phyloP scores from a whole-genome alignment of 2,888 invertebrate species.

The Drosophila neoperkinsi region DNA sequence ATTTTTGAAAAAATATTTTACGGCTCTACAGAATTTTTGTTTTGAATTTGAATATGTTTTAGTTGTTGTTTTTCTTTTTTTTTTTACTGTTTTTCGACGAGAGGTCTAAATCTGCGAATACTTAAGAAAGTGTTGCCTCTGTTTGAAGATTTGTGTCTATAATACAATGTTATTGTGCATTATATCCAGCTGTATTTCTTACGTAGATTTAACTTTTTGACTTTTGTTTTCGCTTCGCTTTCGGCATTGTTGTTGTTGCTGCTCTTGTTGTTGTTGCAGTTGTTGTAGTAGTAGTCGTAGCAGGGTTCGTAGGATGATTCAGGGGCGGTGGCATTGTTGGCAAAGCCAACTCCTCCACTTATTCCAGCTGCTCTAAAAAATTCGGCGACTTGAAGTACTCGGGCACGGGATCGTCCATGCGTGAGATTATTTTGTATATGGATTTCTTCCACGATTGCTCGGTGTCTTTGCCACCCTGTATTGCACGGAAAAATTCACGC shows the following conservation, averaged over 20 bases:
- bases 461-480: slow-evolving; percentile 97
- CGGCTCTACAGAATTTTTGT: slow-evolving; percentile 56
- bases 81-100: slow-evolving; percentile 43
- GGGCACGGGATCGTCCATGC: slow-evolving; percentile 99
- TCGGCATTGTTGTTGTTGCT: slow-evolving; percentile 55
- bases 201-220: slow-evolving; percentile 75
- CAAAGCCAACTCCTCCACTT: slow-evolving; percentile 79
- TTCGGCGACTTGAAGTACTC: slow-evolving; percentile 99
- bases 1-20: slow-evolving; percentile 67
- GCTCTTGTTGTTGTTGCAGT: slow-evolving; percentile 43
- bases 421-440: slow-evolving; percentile 99
- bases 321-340: slow-evolving; percentile 61
- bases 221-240: slow-evolving; percentile 69
- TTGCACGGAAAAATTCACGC: slow-evolving; percentile 99
- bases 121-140: slow-evolving; percentile 41
- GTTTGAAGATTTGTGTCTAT: slow-evolving; percentile 20
- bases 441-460: slow-evolving; percentile 99
- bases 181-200: slow-evolving; percentile 74
- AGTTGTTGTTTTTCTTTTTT: slow-evolving; percentile 13
- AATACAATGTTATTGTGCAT: slow-evolving; percentile 35
- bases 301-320: slow-evolving; percentile 58
- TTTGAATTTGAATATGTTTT: slow-evolving; percentile 57
- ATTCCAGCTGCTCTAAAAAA: slow-evolving; percentile 99
- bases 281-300: slow-evolving; percentile 48
- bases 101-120: slow-evolving; percentile 45